These are phyloP conservation scores for Caenorhabditis wallacei DNA, from an alignment of 2,888 invertebrate species.

Conservation along the genomic window DNA sequence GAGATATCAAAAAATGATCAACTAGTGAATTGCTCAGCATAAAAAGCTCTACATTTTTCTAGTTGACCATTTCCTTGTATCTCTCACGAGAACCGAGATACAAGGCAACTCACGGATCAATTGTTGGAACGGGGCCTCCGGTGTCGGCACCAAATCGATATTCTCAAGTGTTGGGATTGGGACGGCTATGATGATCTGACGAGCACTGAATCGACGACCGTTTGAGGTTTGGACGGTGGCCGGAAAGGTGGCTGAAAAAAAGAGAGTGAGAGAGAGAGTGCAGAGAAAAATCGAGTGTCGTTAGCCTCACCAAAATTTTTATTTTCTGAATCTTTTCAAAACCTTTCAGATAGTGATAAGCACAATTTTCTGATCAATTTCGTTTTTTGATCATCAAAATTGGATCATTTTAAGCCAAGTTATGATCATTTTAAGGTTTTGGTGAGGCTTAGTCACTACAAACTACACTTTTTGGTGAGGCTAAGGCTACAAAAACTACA, in stretches of 20 bases:
- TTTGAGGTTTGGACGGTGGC: constrained; percentile 58
- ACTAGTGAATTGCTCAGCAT: too few relatives aligned
- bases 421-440: constrained; percentile 16
- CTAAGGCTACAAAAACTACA: too few relatives aligned
- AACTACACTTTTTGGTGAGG: neutral
- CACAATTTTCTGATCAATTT: too few relatives aligned
- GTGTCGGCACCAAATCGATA: constrained; percentile 68
- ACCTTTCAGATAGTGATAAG: neutral
- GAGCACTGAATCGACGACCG: constrained; percentile 47
- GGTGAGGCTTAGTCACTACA: neutral
- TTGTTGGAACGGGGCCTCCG: constrained; percentile 61
- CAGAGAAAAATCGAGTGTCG: neutral
- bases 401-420: too few relatives aligned
- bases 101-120: constrained; percentile 65
- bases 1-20: neutral
- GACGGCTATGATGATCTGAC: constrained; percentile 73
- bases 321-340: neutral
- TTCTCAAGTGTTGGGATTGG: constrained; percentile 69
- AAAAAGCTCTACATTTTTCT: too few relatives aligned
- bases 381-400: too few relatives aligned
- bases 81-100: too few relatives aligned
- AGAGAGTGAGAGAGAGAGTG: too few relatives aligned
- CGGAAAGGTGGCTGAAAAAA: constrained; percentile 58
- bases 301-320: neutral
- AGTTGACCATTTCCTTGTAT: too few relatives aligned